Evolutionary conservation across 2,797 vertebrate genomes (phyloP), one percentile per base, ranked within the genome.

Genomic region (Mallotus villosus): DNA sequence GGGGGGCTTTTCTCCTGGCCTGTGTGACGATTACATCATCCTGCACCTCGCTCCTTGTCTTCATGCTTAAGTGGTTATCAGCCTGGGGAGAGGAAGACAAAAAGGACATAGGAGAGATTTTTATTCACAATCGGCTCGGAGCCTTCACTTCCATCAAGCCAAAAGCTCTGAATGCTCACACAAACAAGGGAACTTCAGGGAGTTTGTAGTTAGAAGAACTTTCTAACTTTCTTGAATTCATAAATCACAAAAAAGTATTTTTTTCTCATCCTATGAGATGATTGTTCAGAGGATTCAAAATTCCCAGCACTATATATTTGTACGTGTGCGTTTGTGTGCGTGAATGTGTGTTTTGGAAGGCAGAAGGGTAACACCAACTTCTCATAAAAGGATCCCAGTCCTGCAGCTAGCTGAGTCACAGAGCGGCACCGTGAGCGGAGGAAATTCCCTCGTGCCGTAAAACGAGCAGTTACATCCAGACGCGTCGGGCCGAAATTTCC

Each of bases 11-110:
- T 70, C 85, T 82, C 78, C 75, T 32, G 78, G 76, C 73, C 80
- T 32, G 27, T 64, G 69, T 17, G 5, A 41, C 53, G 78, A 85
- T 85, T 86, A 85, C 83, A 67, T 91, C 87, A 85, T 74, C 71
- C 70, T 71, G 76, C 69, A 65, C 69, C 79, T 68, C 16, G 6
- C 66, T 78, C 67, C 77, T 82, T 60, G 64, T 82, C 83, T 74
- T 81, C 86, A 81, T 82, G 78, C 69, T 83, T 73, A 76, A 74
- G 65, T 58, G 67, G 67, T 63, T 75, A 75, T 75, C 66, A 76
- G 32, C 69, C 73, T 82, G 70, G 21, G 16, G 49, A 70, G 61
- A 61, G 24, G 51, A 19, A 59, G 32, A 57, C 21, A 51, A 53
- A 32, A 46, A 51, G 55, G 60, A 32, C 51, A 70, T 2, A 21